These are phyloP conservation scores for Mirza zaza DNA, from an alignment of 2,113 vertebrate genomes.

Conservation along the genomic window DNA sequence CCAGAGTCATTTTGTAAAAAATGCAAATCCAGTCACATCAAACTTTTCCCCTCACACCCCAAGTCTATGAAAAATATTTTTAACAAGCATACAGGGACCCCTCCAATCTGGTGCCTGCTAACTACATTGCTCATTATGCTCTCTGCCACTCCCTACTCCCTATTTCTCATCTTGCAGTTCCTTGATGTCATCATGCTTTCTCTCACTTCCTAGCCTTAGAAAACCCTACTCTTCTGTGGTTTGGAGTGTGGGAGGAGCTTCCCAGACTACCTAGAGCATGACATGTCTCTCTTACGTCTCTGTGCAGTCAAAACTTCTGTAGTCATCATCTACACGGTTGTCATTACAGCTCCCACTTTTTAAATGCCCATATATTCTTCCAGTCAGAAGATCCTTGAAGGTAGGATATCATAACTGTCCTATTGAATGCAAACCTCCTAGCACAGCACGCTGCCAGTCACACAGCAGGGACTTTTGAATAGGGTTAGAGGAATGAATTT, in stretches of 20 bases:
- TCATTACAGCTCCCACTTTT: not conserved
- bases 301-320: not conserved
- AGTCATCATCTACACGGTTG: not conserved
- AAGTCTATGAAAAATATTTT: not conserved
- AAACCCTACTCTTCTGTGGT: not conserved
- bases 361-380: not conserved
- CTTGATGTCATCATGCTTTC: not conserved
- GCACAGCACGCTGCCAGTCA: not conserved
- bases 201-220: not conserved
- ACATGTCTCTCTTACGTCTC: not conserved
- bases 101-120: not conserved
- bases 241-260: accelerated
- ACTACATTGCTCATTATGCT: not conserved
- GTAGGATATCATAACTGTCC: not conserved
- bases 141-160: not conserved
- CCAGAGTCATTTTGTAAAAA: not conserved
- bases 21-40: not conserved
- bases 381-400: not conserved
- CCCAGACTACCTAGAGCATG: not conserved
- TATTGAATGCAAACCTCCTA: not conserved
- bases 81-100: not conserved
- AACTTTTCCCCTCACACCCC: not conserved
- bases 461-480: not conserved
- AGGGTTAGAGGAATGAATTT: not conserved
- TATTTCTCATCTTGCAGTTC: not conserved